Evolutionary conservation across 2,113 vertebrate species (phyloP), one percentile per base, ranked within the genome.

Genomic region (Alligator mississippiensis): DNA sequence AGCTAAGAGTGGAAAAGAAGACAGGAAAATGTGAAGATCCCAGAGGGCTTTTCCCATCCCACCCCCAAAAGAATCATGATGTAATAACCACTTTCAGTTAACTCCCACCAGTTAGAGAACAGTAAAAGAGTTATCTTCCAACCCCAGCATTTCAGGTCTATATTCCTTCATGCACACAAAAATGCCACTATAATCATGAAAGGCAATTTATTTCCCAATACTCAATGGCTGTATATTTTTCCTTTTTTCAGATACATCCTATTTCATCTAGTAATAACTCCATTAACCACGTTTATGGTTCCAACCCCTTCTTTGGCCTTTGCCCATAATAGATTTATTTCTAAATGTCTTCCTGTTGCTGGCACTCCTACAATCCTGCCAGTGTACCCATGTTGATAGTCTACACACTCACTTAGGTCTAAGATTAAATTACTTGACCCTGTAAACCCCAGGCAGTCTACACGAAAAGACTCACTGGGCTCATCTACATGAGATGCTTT

Each of bases 51-150:
- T 25, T 83, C 80, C 14, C 5, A 76, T 13, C 14, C 22, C 70
- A 57, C 60, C 72, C 91, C 72, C 80, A 55, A 74, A n/a, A 84
- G 28, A 81, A 90, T 80, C 75, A 47, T 64, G 85, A 19, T 82
- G 12, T 61, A 24, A 34, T 70, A 70, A 76, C 90, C 27, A 11
- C 17, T 82, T 89, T 66, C n/a, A 66, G 47, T 30, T 47, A 92
- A 76, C 34, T 24, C 11, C 8, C 22, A 76, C 74, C 22, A 68
- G 54, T 81, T 70, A 72, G 81, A 92, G 34, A 7, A 75, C 80
- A 91, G 72, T 47, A 87, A 70, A 92, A 90, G 64, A 94, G 92
- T 70, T 88, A 78, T 58, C 58, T 80, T 17, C 1, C 57, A 84
- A 60, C 17, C 81, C 27, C 83, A 75, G n/a, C 30, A n/a, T 80